phyloP scores from a whole-genome alignment of 2,113 vertebrate species.

The Cisticola juncidis region DNA sequence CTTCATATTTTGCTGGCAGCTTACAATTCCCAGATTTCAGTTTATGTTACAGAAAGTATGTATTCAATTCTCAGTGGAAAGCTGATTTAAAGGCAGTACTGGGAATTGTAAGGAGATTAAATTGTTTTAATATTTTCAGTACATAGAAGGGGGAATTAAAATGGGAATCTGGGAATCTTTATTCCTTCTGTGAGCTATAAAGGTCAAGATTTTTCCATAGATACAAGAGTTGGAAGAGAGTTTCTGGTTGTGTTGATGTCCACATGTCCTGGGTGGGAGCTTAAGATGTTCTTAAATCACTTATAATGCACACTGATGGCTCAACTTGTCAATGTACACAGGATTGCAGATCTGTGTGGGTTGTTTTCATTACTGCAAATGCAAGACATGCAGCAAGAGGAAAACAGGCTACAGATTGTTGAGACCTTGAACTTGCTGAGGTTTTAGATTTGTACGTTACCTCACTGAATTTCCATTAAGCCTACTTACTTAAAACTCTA shows the following conservation, averaged over 20 bases:
- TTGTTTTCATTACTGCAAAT: not conserved
- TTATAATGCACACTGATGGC: not conserved
- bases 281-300: not conserved
- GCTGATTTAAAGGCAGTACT: slow-evolving; percentile 7
- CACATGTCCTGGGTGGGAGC: not conserved
- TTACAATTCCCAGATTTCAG: slow-evolving; percentile 59
- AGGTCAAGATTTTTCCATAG: not conserved
- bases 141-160: not conserved
- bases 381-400: not conserved
- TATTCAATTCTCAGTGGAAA: slow-evolving; percentile 34
- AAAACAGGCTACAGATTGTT: not conserved
- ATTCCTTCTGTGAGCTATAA: not conserved
- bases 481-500: not conserved
- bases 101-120: slow-evolving; percentile 47
- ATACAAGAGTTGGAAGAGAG: not conserved
- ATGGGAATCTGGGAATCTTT: not conserved
- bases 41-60: slow-evolving; percentile 55
- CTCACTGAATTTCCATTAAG: not conserved
- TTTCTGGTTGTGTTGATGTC: not conserved
- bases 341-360: not conserved
- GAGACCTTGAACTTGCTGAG: not conserved
- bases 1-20: slow-evolving; percentile 46
- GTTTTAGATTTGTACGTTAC: not conserved
- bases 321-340: not conserved
- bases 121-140: slow-evolving; percentile 35